Base-by-base conservation (phyloP, 2,797 vertebrate species). In the Hoplostethus atlanticus region DNA sequence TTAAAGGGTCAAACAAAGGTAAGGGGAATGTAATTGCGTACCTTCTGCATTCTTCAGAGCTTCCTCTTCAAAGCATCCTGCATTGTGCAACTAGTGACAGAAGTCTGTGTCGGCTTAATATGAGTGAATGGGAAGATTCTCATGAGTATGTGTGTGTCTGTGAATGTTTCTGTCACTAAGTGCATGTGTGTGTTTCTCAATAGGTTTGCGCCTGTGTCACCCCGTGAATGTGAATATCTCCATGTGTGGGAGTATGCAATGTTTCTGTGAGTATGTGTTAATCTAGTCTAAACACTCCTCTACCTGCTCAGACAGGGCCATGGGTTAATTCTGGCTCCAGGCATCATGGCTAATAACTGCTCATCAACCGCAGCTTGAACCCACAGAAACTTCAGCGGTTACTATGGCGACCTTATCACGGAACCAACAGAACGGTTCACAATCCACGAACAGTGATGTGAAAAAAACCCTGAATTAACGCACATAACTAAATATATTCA, bases 301-400 rank as follows among this genome's bases (percentile, higher is more conserved):
- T 93, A 94, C 94, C 94, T 95, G 94, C 92, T 90, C 89, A 94
- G 90, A 93, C 93, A 93, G 86, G 88, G 93, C 92, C 83, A 90
- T 78, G 81, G 93, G 94, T 95, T 95, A 94, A 95, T 92, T 93
- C 93, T 88, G 84, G 83, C 93, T 87, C 87, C 63, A 81, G 91
- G 93, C 90, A 13, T 83, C 69, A 51, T 79, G 78, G 84, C 89
- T 93, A 94, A 94, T 93, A 89, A 93, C 90, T 90, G 81, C 90
- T 93, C 88, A 89, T 94, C 92, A 94, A 92, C 93, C 88, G 77
- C 74, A 75, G 89, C 74, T 85, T 95, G 93, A 95, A 94, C 94
- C 91, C 84, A 89, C 36, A 56, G 46, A 85, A 79, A 87, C 31
- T 62, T 86, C 85, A 81, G 65, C 60, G 9, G 65, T 77, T 83